Evolutionary conservation across 2,888 invertebrate genomes (phyloP).

Genomic region (Ochlodes sylvanus): DNA sequence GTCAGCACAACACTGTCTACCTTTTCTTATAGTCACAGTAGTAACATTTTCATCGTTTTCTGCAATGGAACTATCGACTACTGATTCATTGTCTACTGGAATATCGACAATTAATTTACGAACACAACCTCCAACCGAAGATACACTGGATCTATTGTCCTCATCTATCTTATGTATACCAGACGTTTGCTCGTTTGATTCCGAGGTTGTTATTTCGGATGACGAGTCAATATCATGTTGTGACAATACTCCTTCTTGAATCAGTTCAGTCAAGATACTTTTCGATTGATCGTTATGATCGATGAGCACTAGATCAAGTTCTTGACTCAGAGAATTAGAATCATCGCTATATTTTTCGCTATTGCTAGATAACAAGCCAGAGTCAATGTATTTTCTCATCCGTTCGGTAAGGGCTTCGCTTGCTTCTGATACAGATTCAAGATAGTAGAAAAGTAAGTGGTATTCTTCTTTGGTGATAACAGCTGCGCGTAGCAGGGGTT

Average conservation of each 20-base stretch:
- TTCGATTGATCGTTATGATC: constrained; percentile 59
- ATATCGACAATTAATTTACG: constrained; percentile 75
- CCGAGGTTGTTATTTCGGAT: constrained; percentile 67
- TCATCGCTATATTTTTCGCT: constrained; percentile 54
- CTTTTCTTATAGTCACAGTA: constrained; percentile 70
- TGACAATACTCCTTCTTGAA: constrained; percentile 76
- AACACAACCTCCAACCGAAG: constrained; percentile 62
- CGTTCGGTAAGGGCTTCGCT: constrained; percentile 78
- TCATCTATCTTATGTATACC: constrained; percentile 68
- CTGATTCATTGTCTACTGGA: constrained; percentile 70
- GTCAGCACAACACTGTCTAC: constrained; percentile 76
- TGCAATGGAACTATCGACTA: constrained; percentile 65
- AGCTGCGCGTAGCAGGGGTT: constrained; percentile 82
- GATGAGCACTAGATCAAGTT: constrained; percentile 52
- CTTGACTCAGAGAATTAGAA: constrained; percentile 25
- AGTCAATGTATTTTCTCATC: constrained; percentile 80
- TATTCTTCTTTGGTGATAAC: constrained; percentile 82
- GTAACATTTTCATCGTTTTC: constrained; percentile 72
- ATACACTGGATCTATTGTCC: constrained; percentile 64
- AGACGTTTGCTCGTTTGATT: constrained; percentile 61
- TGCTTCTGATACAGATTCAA: constrained; percentile 79
- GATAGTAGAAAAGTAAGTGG: constrained; percentile 80
- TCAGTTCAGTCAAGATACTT: constrained; percentile 75
- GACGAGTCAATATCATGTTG: constrained; percentile 77
- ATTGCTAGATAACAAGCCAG: constrained; percentile 72